phyloP scores from a whole-genome alignment of 2,113 vertebrate species.

The Lethenteron reissneri region DNA sequence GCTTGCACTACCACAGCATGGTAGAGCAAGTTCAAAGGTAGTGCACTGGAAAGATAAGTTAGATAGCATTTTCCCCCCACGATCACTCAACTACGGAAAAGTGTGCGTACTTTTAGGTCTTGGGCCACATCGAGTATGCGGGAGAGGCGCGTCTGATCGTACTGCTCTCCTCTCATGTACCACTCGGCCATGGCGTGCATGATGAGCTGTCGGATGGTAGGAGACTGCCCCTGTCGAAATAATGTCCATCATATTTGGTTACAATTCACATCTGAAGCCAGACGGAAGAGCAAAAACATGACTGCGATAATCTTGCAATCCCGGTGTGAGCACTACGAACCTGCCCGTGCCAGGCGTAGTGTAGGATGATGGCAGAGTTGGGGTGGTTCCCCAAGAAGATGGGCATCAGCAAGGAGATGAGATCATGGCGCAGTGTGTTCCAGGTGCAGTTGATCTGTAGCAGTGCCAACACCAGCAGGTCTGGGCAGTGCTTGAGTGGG shows the following conservation, averaged over 20 bases:
- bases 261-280: background rate
- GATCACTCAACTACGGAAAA: too few relatives aligned
- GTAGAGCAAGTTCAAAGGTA: too few relatives aligned
- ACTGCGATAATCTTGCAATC: background rate
- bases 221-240: conserved; percentile 62
- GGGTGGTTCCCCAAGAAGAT: conserved; percentile 97
- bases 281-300: background rate
- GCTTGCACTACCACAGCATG: too few relatives aligned
- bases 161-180: conserved; percentile 98
- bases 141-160: conserved; percentile 88
- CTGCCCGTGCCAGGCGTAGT: conserved; percentile 98
- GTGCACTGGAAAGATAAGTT: too few relatives aligned
- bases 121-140: conserved; percentile 96
- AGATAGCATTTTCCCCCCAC: too few relatives aligned
- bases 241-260: background rate
- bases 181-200: conserved; percentile 99
- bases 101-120: conserved; percentile 62
- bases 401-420: conserved; percentile 96
- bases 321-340: conserved; percentile 21
- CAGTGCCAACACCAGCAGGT: conserved; percentile 86
- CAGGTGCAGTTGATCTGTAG: conserved; percentile 91
- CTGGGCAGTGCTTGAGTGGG: conserved; percentile 93
- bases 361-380: conserved; percentile 97
- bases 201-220: conserved; percentile 92
- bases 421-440: conserved; percentile 87